phyloP scores from a whole-genome alignment of 2,888 invertebrate species.

The Apomyelois bistriatella region DNA sequence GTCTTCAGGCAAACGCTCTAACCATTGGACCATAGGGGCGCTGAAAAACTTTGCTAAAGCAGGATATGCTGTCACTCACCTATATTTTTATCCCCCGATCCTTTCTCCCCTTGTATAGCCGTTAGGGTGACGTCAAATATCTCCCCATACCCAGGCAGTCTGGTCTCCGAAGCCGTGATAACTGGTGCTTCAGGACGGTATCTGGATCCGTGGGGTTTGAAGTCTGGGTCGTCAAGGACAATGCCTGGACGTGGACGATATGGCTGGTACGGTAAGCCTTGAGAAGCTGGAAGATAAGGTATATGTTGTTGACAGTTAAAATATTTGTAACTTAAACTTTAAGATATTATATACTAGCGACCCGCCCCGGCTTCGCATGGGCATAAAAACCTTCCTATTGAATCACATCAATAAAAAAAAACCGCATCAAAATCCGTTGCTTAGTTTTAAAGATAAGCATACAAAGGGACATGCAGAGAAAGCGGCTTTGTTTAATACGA shows the following conservation, averaged over 20 bases:
- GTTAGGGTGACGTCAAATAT: constrained; percentile 94
- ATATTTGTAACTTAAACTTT: too few species aligned
- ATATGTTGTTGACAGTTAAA: background rate
- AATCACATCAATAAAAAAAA: too few species aligned
- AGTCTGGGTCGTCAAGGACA: constrained; percentile 91
- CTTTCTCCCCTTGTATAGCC: constrained; percentile 92
- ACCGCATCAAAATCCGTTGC: too few species aligned
- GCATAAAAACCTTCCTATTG: too few species aligned
- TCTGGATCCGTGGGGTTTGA: constrained; percentile 83
- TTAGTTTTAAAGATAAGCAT: too few species aligned
- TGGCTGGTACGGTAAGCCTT: constrained; percentile 76
- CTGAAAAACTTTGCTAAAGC: too few species aligned
- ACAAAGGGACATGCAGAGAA: too few species aligned
- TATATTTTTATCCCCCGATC: constrained; percentile 81
- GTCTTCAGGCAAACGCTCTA: too few species aligned
- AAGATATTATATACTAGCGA: too few species aligned
- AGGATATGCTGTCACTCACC: background rate
- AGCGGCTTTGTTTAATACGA: too few species aligned
- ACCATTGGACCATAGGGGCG: too few species aligned
- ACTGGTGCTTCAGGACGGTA: constrained; percentile 56
- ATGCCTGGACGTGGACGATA: constrained; percentile 92
- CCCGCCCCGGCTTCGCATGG: too few species aligned
- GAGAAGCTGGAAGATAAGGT: constrained; percentile 44
- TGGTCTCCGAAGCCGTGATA: constrained; percentile 68
- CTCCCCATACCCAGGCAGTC: constrained; percentile 82